A percentile compares a stretch with the other conserved stretches of the same genome.
Evolutionary conservation across 2,888 invertebrate genomes (phyloP).

Genomic region (Prenolepis imparis): DNA sequence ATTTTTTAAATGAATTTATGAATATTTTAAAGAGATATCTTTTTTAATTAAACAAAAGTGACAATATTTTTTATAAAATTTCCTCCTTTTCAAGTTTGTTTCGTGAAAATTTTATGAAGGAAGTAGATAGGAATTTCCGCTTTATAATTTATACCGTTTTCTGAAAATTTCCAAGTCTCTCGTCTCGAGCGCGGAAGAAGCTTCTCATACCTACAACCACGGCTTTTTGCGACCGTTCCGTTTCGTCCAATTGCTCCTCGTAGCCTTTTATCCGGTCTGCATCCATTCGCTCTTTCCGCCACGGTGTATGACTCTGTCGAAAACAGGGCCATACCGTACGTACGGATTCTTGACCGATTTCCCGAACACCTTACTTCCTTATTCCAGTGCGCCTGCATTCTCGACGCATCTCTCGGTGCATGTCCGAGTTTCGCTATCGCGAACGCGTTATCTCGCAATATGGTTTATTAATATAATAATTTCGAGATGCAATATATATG

Average conservation of each 20-base stretch:
- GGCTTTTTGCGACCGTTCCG: constrained; percentile 12
- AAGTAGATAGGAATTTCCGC: neutral
- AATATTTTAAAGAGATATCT: neutral
- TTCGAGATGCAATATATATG: neutral
- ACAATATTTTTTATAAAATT: neutral
- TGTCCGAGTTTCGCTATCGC: constrained; percentile 7
- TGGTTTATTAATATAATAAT: constrained; percentile 4
- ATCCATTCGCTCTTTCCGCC: constrained; percentile 36
- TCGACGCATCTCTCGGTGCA: constrained; percentile 5
- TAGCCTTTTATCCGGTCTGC: constrained; percentile 25
- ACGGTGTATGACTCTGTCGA: constrained; percentile 36
- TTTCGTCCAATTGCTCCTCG: constrained; percentile 14
- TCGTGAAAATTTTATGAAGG: neutral
- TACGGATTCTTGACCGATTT: constrained; percentile 57
- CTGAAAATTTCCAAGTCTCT: constrained; percentile 8
- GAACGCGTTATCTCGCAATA: neutral
- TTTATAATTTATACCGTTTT: neutral
- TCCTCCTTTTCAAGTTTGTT: neutral
- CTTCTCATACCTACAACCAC: neutral
- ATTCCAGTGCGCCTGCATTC: neutral
- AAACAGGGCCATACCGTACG: constrained; percentile 53
- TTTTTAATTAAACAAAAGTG: neutral
- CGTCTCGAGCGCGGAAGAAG: constrained; percentile 2
- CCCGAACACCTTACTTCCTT: constrained; percentile 24
- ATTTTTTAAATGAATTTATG: neutral